Evolutionary conservation across 92 coral and sea anemone species (phyloP).

Genomic region (Phenganax subtilis): DNA sequence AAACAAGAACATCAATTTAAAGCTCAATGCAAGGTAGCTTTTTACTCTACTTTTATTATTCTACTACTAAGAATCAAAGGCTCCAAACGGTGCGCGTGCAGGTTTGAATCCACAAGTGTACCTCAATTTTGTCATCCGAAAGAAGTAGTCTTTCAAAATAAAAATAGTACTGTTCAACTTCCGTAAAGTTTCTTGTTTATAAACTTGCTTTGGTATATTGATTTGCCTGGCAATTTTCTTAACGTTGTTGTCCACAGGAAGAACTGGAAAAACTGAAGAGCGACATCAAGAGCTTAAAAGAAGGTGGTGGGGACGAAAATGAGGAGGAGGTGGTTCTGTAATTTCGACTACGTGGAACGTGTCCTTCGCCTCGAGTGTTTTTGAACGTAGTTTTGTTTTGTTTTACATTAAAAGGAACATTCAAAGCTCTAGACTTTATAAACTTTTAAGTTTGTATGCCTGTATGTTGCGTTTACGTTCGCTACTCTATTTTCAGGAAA

Average conservation of each 20-base stretch:
- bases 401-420: background rate
- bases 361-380: background rate
- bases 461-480: background rate
- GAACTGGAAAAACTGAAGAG: slow-evolving; percentile 88
- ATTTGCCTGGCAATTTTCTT: background rate
- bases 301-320: slow-evolving; percentile 83
- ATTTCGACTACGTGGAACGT: background rate
- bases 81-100: no score
- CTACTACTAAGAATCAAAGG: no score
- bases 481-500: slow-evolving; percentile 52
- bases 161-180: no score
- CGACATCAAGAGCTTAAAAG: slow-evolving; percentile 75
- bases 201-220: background rate
- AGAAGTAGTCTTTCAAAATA: no score
- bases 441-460: background rate
- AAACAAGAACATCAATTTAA: slow-evolving; percentile 94
- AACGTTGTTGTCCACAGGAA: slow-evolving; percentile 53
- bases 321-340: slow-evolving; percentile 72
- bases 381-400: background rate
- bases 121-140: no score
- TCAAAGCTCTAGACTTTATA: no score
- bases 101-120: no score
- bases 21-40: slow-evolving; percentile 89
- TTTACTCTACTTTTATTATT: no score
- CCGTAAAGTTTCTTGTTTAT: no score